Base-by-base conservation (phyloP, 2,888 invertebrate genomes). In the Drosophila greeni region DNA sequence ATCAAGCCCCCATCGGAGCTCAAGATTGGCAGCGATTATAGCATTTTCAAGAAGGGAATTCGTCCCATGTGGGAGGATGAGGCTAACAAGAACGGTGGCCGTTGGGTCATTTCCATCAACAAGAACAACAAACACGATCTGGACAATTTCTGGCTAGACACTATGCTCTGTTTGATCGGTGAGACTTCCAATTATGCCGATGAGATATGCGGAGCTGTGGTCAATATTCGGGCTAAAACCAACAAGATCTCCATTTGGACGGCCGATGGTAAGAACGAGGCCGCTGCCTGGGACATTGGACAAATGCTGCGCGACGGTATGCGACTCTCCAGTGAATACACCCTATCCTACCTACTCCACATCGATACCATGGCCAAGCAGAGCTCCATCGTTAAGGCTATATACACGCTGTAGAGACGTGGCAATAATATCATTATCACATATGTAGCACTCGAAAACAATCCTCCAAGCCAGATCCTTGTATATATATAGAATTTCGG, bases 241-340 rank as follows among this genome's bases (percentile, higher is more conserved):
- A 96, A 97, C 89, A 98, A 97, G 92, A 94, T 97, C 87, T 95
- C 91, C 73, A 89, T 97, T 66, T 97, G 97, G 97, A 97, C 97
- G 42, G 92, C 93, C 9, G 95, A 98, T 90, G 93, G 94, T 6
- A 91, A 90, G 45, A 93, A 94, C 84, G 91, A 92, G 81, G 92
- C 93, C 51, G 94, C 94, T 56, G 94, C 94, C 73, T 88, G 95
- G 75, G 95, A 95, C 90, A 97, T 98, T 86, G 97, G 97, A 51
- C 91, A 92, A 71, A 95, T 94, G 90, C 89, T 97, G 59, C 97
- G 95, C 89, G 95, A 95, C 82, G 92, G 95, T 82, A 91, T 97
- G 70, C 92, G 91, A 82, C 91, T 94, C 82, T 90, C 92, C 48
- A 86, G 89, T 33, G 74, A 66, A 1, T 70, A 75, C 42, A 90